Percentiles rank a stretch among this genome's conserved stretches.
These are phyloP conservation scores for Oncorhynchus mykiss DNA, from an alignment of 2,113 vertebrate species.

Conservation along the genomic window DNA sequence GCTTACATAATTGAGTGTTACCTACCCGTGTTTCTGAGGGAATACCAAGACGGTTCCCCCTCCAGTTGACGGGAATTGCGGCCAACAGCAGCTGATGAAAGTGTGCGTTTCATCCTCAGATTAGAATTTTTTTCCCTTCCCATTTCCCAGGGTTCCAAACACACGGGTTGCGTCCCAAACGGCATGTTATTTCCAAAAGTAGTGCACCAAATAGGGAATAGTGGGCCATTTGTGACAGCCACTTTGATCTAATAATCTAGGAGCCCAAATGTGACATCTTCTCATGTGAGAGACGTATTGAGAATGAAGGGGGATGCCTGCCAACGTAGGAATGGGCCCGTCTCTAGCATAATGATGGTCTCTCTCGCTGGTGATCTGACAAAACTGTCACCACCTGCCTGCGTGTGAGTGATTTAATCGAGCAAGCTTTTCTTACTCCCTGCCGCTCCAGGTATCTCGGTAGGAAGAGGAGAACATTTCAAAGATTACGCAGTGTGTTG, in stretches of 20 bases:
- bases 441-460: slow-evolving; percentile 24
- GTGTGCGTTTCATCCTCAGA: no score
- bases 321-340: neutral
- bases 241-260: slow-evolving; percentile 34
- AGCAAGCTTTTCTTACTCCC: neutral
- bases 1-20: no score
- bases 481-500: neutral
- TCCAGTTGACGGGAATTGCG: no score
- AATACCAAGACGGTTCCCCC: no score
- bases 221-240: no score
- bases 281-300: neutral
- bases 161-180: no score
- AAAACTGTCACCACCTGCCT: neutral
- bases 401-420: slow-evolving; percentile 1
- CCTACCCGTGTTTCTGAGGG: no score
- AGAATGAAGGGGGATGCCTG: neutral
- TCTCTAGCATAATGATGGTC: neutral
- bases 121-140: no score
- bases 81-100: no score
- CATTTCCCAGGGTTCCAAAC: no score
- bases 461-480: slow-evolving; percentile 7
- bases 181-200: no score
- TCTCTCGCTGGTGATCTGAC: neutral
- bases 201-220: no score
- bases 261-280: slow-evolving; percentile 17